These are phyloP conservation scores for Mesorhabditis spiculigera DNA, from an alignment of 2,888 invertebrate genomes.

Conservation along the genomic window DNA sequence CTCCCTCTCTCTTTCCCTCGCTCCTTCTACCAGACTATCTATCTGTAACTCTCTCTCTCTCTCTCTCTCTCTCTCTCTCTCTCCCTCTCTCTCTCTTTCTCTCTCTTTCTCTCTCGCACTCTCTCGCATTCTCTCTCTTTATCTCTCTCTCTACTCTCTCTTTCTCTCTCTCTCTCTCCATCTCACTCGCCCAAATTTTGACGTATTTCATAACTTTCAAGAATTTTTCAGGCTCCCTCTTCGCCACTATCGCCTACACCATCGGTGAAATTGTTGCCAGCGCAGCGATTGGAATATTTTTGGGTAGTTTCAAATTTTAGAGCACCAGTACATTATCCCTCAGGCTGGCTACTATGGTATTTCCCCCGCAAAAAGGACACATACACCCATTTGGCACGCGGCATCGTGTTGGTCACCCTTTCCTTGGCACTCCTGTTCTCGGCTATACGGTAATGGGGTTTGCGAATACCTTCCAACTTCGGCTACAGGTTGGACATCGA, in stretches of 20 bases:
- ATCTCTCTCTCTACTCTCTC: no score
- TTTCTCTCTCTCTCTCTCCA: no score
- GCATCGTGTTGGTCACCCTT: conserved; percentile 26
- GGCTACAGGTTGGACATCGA: conserved; percentile 14
- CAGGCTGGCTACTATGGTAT: conserved; percentile 24
- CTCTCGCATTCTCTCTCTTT: no score
- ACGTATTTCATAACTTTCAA: no score
- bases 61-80: no score
- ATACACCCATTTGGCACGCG: conserved; percentile 27
- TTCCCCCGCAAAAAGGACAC: conserved; percentile 30
- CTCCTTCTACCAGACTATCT: no score
- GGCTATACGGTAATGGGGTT: conserved; percentile 12
- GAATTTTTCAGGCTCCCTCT: conserved; percentile 9
- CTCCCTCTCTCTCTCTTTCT: no score
- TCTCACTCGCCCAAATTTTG: no score
- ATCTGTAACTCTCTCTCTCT: no score
- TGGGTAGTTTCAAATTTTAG: background rate
- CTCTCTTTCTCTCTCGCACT: no score
- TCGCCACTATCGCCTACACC: conserved; percentile 10
- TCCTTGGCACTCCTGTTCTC: conserved; percentile 14
- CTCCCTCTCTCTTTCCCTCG: no score
- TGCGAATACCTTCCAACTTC: background rate
- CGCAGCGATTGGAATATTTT: background rate
- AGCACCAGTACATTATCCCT: no score
- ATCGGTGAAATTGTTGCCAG: conserved; percentile 13